Evolutionary conservation across 1,140 invertebrate genomes (phyloP), one percentile per base, ranked within the genome.

Genomic region (Sipha flava): DNA sequence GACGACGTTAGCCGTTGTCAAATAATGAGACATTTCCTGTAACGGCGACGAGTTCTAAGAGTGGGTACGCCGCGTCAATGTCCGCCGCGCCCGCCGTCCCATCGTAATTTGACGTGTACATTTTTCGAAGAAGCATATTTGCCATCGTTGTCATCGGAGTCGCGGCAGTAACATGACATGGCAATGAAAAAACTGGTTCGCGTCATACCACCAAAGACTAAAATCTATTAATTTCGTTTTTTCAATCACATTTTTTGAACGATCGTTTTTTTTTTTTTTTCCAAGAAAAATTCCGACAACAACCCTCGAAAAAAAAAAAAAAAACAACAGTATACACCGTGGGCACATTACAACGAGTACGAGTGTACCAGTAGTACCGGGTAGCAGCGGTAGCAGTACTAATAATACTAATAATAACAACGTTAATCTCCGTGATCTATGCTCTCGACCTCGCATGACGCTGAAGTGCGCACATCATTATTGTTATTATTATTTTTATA

Each of bases 191-290:
- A 70, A 70, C 66, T 70, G 66, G 66, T 70, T 70, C 66, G 66
- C 66, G 66, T 70, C 40, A 70, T 70, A 70, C 66, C 66, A 70
- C 66, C 66, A 70, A 70, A 70, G 66, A 70, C 40, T 70, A 70
- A 70, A 70, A 70, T 70, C 66, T 70, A 70, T 70, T 70, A 70
- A 70, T 70, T 70, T 70, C 26, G 66, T 47, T 70, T 70, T 57
- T 70, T 70, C 29, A 47, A 47, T 29, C 23, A 43, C 66, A 70
- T 70, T 70, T 70, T 70, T 70, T 43, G 16, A 70, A 70, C 34
- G 37, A 16, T 37, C 34, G 62, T 66, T 66, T 43, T 10, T 23
- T 21, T 70, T 70, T 70, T 26, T 45, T 47, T 6, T 70, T 70
- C 66, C 40, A 23, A 70, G 66, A 70, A 70, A 18, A 16, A 29